Base-by-base conservation (phyloP, 2,888 invertebrate species). In the Frankliniella fusca region DNA sequence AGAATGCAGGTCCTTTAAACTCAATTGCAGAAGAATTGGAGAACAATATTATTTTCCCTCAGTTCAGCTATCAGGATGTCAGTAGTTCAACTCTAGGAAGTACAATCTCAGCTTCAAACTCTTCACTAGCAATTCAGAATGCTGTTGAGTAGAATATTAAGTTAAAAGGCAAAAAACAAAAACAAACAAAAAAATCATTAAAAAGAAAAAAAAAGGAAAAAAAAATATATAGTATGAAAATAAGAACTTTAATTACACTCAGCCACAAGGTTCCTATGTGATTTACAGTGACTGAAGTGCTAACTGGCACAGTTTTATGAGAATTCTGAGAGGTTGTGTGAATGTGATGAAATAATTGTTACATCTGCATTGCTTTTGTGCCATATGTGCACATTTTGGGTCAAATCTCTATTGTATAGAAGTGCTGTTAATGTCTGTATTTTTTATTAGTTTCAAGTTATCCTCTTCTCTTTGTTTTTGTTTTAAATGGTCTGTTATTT, bases 21-120 rank as follows among this genome's bases (percentile, higher is more conserved):
- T 90, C 91, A 82, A 92, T 93, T 84, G 89, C 90, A n/a, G 93
- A 93, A 86, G 92, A 92, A 85, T 87, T 88, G 81, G 91, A 91
- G 84, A 86, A 88, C 83, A 89, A 90, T 85, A 91, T 91, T 80
- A 91, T 93, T 87, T 93, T 93, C 87, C 91, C 91, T 61, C 92
- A 93, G 86, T 93, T 93, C 88, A 92, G 92, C 83, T 90, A 89
- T 88, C 85, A 85, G 81, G 84, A 84, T 38, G 27, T 76, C 70
- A 76, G 70, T 27, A 76, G 70, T 76, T 76, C 70, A 76, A 76
- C 70, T 23, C 27, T 76, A 76, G 70, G 70, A 76, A 76, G 70
- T 76, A 76, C 70, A 76, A 76, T 76, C 70, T 76, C 70, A 76
- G 70, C 70, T 27, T 76, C 70, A 27, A 76, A 27, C 12, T 76